phyloP scores from a whole-genome alignment of 2,797 vertebrate genomes.

The Clarias platycephalus region DNA sequence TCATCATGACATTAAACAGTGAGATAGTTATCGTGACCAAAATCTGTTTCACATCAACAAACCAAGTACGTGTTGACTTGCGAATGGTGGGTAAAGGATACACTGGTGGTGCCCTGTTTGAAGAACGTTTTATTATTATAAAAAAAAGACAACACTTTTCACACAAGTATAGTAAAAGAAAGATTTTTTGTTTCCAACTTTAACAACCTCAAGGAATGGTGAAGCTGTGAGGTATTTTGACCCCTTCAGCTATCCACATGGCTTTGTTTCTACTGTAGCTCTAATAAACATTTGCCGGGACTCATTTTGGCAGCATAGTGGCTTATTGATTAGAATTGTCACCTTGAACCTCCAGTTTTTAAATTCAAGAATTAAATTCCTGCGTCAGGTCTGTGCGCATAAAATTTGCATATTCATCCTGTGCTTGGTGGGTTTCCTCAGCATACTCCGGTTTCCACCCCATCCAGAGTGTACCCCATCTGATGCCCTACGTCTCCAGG shows the following conservation, averaged over 20 bases:
- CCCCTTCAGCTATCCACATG: not conserved
- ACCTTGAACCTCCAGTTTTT: too few relatives aligned
- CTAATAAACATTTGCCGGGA: not conserved
- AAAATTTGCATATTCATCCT: too few relatives aligned
- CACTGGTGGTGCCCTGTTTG: not conserved
- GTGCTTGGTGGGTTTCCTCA: too few relatives aligned
- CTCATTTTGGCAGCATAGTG: too few relatives aligned
- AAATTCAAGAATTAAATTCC: too few relatives aligned
- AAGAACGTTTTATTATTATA: not conserved
- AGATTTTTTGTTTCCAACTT: not conserved
- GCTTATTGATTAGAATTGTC: too few relatives aligned
- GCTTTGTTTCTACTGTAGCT: not conserved
- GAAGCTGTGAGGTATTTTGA: not conserved
- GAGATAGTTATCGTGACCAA: constrained; percentile 25
- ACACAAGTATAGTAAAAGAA: not conserved
- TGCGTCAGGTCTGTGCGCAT: too few relatives aligned
- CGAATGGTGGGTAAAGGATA: not conserved
- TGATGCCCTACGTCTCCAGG: too few relatives aligned
- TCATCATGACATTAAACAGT: constrained; percentile 12
- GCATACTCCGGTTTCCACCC: too few relatives aligned
- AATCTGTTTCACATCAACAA: constrained; percentile 34
- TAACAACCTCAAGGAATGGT: not conserved
- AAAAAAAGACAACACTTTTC: not conserved
- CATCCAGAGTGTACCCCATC: too few relatives aligned
- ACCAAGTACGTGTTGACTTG: constrained; percentile 5